Evolutionary conservation across 2,888 invertebrate genomes (phyloP).

Genomic region (Agrenia bidenticulata): DNA sequence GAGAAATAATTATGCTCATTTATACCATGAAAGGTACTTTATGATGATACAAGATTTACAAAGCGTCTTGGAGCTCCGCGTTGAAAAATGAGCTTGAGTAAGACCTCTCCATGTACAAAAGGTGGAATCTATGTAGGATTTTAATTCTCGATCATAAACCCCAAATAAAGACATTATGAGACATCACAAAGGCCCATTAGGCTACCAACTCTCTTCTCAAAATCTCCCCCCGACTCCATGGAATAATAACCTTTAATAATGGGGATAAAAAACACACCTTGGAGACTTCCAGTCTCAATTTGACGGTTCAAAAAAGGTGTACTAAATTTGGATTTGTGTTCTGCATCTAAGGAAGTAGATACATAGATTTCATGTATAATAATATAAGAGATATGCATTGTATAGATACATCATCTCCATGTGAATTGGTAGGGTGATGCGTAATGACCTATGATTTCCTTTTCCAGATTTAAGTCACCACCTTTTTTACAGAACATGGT

Average conservation of each 20-base stretch:
- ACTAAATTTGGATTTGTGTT: too few relatives aligned
- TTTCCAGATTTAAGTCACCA: slow-evolving; percentile 5
- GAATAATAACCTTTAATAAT: slow-evolving; percentile 21
- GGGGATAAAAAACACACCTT: slow-evolving; percentile 11
- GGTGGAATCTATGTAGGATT: not conserved
- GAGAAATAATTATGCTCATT: slow-evolving; percentile 11
- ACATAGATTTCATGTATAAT: too few relatives aligned
- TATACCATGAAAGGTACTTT: slow-evolving; percentile 10
- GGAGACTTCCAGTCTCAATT: too few relatives aligned
- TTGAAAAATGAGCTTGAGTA: not conserved
- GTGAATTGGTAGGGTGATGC: slow-evolving; percentile 2
- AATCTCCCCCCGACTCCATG: slow-evolving; percentile 6
- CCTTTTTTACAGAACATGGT: not conserved
- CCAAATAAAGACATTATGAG: slow-evolving; percentile 25
- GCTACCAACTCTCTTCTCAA: slow-evolving; percentile 10
- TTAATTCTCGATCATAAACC: slow-evolving; percentile 20
- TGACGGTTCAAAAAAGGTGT: too few relatives aligned
- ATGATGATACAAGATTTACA: not conserved
- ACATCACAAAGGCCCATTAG: slow-evolving; percentile 21
- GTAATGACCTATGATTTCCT: slow-evolving; percentile 36
- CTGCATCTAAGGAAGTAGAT: too few relatives aligned
- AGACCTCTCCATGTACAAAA: not conserved
- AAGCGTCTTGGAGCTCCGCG: too few relatives aligned
- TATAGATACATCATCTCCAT: not conserved
- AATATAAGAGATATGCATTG: too few relatives aligned